Conservation (phyloP, 2,113 vertebrate genomes). For the Clarias batrachus region DNA sequence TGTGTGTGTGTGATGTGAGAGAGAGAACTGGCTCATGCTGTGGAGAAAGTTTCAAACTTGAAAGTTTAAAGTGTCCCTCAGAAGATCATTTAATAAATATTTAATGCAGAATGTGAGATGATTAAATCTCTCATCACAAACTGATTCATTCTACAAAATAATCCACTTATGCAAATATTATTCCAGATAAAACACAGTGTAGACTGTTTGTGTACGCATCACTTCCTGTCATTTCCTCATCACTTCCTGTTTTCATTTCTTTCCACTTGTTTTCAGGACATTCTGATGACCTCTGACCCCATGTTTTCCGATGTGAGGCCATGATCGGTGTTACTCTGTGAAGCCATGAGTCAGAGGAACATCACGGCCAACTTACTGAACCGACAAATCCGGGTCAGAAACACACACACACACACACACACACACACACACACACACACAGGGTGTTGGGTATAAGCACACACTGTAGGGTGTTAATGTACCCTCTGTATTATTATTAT, state of each 20-base stretch:
- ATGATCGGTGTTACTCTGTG: constrained; percentile 66
- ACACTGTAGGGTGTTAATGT: background rate
- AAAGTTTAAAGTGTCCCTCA: background rate
- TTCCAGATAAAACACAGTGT: no score
- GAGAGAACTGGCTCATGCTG: background rate
- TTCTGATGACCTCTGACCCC: constrained; percentile 73
- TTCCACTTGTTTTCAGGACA: constrained; percentile 68
- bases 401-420: background rate
- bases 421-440: background rate
- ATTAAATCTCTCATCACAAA: background rate
- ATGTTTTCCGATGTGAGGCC: constrained; percentile 51
- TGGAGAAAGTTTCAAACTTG: background rate
- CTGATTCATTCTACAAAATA: background rate
- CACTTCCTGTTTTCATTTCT: background rate
- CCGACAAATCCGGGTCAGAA: constrained; percentile 80
- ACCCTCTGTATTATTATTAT: background rate
- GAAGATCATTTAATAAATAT: background rate
- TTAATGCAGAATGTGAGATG: background rate
- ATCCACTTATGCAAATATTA: background rate
- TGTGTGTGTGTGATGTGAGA: no score
- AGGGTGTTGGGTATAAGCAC: background rate
- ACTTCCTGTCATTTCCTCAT: background rate
- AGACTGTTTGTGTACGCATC: background rate
- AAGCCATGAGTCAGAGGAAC: constrained; percentile 89
- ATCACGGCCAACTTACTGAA: constrained; percentile 89